Conservation (phyloP, 2,797 vertebrate species). For the Gallinago solitaria region DNA sequence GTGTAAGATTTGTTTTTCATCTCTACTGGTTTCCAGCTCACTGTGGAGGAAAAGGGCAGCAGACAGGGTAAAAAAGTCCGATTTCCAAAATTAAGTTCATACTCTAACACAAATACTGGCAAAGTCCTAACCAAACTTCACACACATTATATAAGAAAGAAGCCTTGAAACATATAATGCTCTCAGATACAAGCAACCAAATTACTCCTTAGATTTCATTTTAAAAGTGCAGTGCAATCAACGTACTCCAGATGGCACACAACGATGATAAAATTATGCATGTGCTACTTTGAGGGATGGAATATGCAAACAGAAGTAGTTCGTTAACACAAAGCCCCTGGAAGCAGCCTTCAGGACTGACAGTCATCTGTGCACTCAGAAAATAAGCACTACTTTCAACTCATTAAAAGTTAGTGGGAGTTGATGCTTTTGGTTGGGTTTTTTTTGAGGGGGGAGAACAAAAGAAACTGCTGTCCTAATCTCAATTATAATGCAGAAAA, state of each 20-base stretch:
- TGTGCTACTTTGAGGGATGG: conserved; percentile 63
- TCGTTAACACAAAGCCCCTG: conserved; percentile 68
- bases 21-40: background rate
- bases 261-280: conserved; percentile 75
- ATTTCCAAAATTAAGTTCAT: background rate
- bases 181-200: conserved; percentile 38
- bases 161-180: background rate
- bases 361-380: background rate
- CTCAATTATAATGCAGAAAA: background rate
- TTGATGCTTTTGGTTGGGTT: too few species aligned
- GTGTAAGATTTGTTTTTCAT: background rate
- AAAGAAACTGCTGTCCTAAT: background rate
- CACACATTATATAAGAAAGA: background rate
- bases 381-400: background rate
- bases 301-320: conserved; percentile 65
- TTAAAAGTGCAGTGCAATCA: conserved; percentile 76
- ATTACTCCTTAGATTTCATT: conserved; percentile 57
- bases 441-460: background rate
- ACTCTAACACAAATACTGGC: background rate
- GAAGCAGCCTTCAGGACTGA: conserved; percentile 44
- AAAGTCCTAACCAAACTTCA: background rate
- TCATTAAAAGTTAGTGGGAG: background rate
- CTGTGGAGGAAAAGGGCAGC: background rate
- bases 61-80: background rate
- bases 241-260: conserved; percentile 81